Evolutionary conservation across 2,888 invertebrate genomes (phyloP), one percentile per base, ranked within the genome.

Genomic region (Ischnus inquisitorius): DNA sequence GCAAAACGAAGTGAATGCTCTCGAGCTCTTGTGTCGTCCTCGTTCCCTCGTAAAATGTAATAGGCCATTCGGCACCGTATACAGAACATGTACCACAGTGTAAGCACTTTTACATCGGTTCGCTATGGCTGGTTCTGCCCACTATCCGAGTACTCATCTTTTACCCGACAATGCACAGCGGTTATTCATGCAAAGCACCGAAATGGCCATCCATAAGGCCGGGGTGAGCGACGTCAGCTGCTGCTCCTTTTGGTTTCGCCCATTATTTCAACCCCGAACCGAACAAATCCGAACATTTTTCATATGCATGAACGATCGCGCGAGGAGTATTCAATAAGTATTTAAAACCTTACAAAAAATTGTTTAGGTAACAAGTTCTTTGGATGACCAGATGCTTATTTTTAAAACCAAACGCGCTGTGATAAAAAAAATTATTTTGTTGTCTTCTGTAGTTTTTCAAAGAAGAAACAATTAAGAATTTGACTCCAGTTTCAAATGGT

Each of bases 91-190:
- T 60, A 71, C 67, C 71, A 72, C 34, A 46, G 51, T 57, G 46
- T 43, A 54, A 69, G 19, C 82, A 34, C 48, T 16, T 67, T 46
- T 69, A 46, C 43, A 57, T 64, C 16, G 16, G 34, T 25, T 16
- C n/a, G 28, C 22, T 16, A 41, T 39, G 46, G 60, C 54, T 60
- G 14, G 14, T 1, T 57, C 25, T 41, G 12, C 39, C 54, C 54
- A 68, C 81, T 84, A 84, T 84, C 84, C 48, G 81, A 75, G 84
- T 65, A 78, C 81, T 84, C 81, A 71, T 84, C 81, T 64, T n/a
- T 68, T 81, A 78, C 81, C 81, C 81, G 69, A 84, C 64, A 74
- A 84, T 74, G 68, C 77, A 51, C 43, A 74, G 41, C 80, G 80
- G 77, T 84, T 84, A 78, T 84, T 84, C 84, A 69, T 69, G 41